Base-by-base conservation (phyloP, 92 coral and sea anemone species). In the Epizoanthus fatuus region DNA sequence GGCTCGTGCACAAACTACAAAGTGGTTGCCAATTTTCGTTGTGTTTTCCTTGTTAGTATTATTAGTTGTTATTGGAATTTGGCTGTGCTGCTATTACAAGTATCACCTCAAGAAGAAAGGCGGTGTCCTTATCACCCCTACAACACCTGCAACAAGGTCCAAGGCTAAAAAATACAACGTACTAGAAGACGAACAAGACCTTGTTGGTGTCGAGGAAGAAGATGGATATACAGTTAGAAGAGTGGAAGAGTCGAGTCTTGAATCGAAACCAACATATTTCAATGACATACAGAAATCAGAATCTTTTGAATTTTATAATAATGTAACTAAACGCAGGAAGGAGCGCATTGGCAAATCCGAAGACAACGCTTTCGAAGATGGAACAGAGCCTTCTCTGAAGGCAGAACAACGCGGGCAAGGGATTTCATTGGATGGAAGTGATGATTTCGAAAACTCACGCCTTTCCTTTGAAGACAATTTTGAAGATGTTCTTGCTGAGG, bases 61-160 rank as follows among this genome's bases (percentile, higher is more conserved):
- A 11, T 20, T 77, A 7, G 32, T 60, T 40, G 10, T 77, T 77
- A 11, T 77, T 39, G 82, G 55, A 13, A 40, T 77, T 40, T 77
- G 82, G 82, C 49, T 60, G 19, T 77, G 70, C 82, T 77, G 22
- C 82, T 77, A 77, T 69, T 77, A 77, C 82, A 77, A 77, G 12
- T 35, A 60, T 3, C 40, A 38, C 64, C 69, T 77, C 7, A 77
- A 77, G 53, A 29, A 12, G 8, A 77, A 52, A 77, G 82, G 68
- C 5, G 70, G 71, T 60, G 55, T 60, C 29, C 54, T 77, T 4
- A 19, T 59, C 13, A 77, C 70, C 12, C 39, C 15, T 13, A 77
- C 57, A 17, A 77, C 70, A 1, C 69, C 71, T 1, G 7, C 51
- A 6, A 3, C 54, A 17, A 77, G 11, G 53, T 49, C 53, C 9